Evolutionary conservation across 2,113 vertebrate genomes (phyloP).

Genomic region (Fregetta grallaria): DNA sequence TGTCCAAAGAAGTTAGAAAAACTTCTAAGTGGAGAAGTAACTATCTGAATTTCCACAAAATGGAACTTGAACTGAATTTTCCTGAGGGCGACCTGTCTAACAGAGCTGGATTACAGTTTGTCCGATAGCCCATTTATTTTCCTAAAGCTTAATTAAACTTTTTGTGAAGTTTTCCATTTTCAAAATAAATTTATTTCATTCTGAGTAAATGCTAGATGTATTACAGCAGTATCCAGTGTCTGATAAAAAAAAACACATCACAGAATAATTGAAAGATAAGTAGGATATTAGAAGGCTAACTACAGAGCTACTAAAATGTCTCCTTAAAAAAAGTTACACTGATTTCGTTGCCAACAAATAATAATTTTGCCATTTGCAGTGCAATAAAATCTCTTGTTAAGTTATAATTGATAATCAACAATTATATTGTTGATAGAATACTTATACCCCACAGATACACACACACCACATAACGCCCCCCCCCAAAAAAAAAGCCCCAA

Average conservation of each 20-base stretch:
- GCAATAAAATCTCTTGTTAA: not conserved
- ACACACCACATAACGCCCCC: no score
- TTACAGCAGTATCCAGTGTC: conserved; percentile 5
- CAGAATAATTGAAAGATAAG: not conserved
- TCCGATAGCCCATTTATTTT: not conserved
- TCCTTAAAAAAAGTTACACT: not conserved
- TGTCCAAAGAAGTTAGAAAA: not conserved
- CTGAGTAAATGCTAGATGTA: not conserved
- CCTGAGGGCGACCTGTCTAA: not conserved
- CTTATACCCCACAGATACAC: not conserved
- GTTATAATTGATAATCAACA: not conserved
- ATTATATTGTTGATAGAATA: not conserved
- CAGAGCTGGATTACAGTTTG: not conserved
- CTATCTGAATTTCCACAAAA: not conserved
- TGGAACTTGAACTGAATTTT: not conserved
- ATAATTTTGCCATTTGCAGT: not conserved
- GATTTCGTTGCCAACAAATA: not conserved
- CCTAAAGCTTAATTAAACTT: not conserved
- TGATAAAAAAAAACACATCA: not conserved
- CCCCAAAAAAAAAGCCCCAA: not conserved
- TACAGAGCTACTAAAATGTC: not conserved
- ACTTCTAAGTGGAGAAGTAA: not conserved
- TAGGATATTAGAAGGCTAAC: not conserved
- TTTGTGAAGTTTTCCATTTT: not conserved
- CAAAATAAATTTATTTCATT: not conserved